Evolutionary conservation across 1,140 invertebrate species (phyloP).

Genomic region (Monochamus saltuarius): DNA sequence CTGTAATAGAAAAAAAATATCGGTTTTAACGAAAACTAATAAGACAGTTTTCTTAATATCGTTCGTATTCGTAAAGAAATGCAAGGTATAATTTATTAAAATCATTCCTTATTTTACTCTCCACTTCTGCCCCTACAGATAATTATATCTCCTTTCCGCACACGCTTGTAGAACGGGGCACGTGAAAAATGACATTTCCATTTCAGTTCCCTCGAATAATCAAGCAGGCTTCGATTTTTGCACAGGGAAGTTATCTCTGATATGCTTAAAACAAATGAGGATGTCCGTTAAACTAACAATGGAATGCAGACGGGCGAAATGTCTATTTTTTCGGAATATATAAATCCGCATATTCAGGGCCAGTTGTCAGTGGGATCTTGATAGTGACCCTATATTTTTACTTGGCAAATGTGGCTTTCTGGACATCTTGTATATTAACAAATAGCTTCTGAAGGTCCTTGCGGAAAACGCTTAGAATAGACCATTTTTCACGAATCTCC

Average conservation of each 20-base stretch:
- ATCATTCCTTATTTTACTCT: no score
- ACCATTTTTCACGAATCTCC: slow-evolving; percentile 1
- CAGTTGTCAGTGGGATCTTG: slow-evolving; percentile 8
- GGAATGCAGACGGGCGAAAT: slow-evolving; percentile 1
- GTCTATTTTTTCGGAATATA: slow-evolving; percentile 1
- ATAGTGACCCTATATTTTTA: slow-evolving; percentile 12
- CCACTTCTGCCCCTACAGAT: no score
- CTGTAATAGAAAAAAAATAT: no score
- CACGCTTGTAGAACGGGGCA: no score
- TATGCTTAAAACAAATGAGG: background rate
- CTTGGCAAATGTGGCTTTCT: slow-evolving; percentile 5
- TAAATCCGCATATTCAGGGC: slow-evolving; percentile 10
- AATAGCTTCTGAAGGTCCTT: slow-evolving; percentile 2
- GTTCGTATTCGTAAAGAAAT: no score
- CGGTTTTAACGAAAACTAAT: no score
- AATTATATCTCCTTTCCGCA: no score
- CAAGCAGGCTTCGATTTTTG: background rate
- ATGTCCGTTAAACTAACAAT: background rate
- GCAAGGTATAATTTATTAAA: no score
- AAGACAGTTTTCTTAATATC: no score
- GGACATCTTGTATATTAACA: slow-evolving; percentile 9
- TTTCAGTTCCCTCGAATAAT: no score
- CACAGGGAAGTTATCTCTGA: background rate
- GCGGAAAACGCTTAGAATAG: slow-evolving; percentile 6
- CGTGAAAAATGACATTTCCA: no score